phyloP scores from a whole-genome alignment of 1,140 invertebrate genomes.

The Macrobrachium nipponense region DNA sequence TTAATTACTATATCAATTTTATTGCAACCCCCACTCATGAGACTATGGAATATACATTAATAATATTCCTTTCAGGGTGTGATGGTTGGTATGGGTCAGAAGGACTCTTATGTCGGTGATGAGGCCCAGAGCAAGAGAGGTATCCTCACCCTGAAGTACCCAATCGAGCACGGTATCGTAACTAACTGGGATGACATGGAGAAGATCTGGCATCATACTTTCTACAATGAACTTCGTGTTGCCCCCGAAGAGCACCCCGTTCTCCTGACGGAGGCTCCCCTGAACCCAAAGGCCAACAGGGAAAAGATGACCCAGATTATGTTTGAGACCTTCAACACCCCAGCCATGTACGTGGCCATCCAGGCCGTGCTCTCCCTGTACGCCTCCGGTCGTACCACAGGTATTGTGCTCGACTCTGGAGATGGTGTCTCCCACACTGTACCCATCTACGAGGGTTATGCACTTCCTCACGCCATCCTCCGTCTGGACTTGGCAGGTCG shows the following conservation, averaged over 20 bases:
- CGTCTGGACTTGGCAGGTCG: conserved; percentile 15
- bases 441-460: conserved; percentile 89
- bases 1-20: conserved; percentile 65
- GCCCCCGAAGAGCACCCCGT: conserved; percentile 92
- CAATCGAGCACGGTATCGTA: conserved; percentile 94
- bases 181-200: conserved; percentile 99
- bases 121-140: conserved; percentile 93
- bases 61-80: conserved; percentile 73
- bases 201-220: conserved; percentile 96
- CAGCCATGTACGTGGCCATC: conserved; percentile 91
- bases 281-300: conserved; percentile 90
- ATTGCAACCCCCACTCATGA: conserved; percentile 70
- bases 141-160: conserved; percentile 93
- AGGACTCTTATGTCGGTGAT: conserved; percentile 90
- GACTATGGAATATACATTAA: too few relatives aligned
- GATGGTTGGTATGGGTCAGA: conserved; percentile 97
- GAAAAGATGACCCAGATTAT: conserved; percentile 77
- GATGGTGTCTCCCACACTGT: conserved; percentile 96
- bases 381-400: conserved; percentile 93
- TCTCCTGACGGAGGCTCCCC: conserved; percentile 89
- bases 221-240: conserved; percentile 94
- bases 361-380: conserved; percentile 92
- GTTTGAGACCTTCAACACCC: conserved; percentile 75
- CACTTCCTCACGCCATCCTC: conserved; percentile 2
- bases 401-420: conserved; percentile 91